Conservation (phyloP, 2,113 vertebrate genomes). For the Tupaia chinensis region DNA sequence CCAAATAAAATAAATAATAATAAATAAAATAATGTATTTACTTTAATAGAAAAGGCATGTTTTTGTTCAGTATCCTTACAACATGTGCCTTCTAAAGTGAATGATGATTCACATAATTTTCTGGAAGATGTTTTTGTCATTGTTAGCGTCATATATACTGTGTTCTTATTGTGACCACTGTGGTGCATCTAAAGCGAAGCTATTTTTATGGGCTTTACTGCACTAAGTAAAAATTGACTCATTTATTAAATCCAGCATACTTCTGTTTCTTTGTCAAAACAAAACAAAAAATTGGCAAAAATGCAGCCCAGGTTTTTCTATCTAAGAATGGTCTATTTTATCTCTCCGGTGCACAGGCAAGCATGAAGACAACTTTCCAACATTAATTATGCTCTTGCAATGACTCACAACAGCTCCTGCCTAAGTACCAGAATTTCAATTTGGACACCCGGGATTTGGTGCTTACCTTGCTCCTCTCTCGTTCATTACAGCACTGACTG, state of each 20-base stretch:
- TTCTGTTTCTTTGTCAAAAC: slow-evolving; percentile 9
- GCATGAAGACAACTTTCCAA: fast-evolving
- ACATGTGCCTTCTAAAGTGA: neutral
- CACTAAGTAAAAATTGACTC: slow-evolving; percentile 30
- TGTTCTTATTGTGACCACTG: neutral
- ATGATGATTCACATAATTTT: neutral
- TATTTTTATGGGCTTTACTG: neutral
- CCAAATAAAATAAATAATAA: neutral
- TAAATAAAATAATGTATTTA: neutral
- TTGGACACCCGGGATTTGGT: neutral
- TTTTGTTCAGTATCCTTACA: neutral
- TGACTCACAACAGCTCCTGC: neutral
- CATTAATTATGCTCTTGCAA: neutral
- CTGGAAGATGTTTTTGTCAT: neutral
- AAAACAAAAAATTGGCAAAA: slow-evolving; percentile 21
- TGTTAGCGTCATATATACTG: neutral
- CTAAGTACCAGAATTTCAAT: neutral
- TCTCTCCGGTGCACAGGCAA: neutral
- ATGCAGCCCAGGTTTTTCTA: neutral
- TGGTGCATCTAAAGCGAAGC: neutral
- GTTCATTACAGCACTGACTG: neutral
- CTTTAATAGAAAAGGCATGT: neutral
- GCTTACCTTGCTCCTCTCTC: neutral
- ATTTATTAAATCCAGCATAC: neutral
- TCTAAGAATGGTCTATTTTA: neutral